Base-by-base conservation (phyloP, 2,797 vertebrate genomes). In the Luscinia megarhynchos region DNA sequence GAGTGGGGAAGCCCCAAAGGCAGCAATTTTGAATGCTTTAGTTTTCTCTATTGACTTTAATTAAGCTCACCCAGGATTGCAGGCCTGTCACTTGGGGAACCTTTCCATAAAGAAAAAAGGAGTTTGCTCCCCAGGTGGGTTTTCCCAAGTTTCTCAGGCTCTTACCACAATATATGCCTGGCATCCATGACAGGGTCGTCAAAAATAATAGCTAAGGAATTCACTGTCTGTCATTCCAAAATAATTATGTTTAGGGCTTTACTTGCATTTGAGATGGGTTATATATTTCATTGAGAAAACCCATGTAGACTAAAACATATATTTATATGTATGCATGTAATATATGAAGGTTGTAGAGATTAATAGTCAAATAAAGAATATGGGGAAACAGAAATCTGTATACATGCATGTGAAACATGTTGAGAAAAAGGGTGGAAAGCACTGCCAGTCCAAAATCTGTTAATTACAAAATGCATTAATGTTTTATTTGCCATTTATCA, bases 401-500 rank as follows among this genome's bases (percentile, higher is more conserved):
- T 24, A 70, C 43, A 46, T 48, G 21, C 19, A 26, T 34, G 69
- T 89, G 93, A 95, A 94, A 94, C 84, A 73, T 8, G 26, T 66
- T 12, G 36, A 95, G 96, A 98, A 96, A 98, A 97, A 94, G 87
- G 50, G 59, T 4, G 96, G 95, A 98, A 97, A 97, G 95, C 97
- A 97, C 84, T 92, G 87, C 93, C 83, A 89, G 85, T 95, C 96
- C 87, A 94, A 97, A 95, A 84, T 96, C 94, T 98, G 97, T 97
- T 98, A 98, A 99, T 98, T 98, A 98, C 94, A 93, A 98, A 98
- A 98, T 96, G 94, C 97, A 98, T 98, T 98, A 97, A 98, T 98
- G 97, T 98, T 99, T 98, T 98, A 98, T 98, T 98, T 98, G 96
- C 95, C 97, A 97, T 98, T 98, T 98, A 98, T 98, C 98, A 98